A percentile compares a stretch with the other conserved stretches of the same genome.
Evolutionary conservation across 2,888 invertebrate species (phyloP).

Genomic region (Ichneumoninae sp.): DNA sequence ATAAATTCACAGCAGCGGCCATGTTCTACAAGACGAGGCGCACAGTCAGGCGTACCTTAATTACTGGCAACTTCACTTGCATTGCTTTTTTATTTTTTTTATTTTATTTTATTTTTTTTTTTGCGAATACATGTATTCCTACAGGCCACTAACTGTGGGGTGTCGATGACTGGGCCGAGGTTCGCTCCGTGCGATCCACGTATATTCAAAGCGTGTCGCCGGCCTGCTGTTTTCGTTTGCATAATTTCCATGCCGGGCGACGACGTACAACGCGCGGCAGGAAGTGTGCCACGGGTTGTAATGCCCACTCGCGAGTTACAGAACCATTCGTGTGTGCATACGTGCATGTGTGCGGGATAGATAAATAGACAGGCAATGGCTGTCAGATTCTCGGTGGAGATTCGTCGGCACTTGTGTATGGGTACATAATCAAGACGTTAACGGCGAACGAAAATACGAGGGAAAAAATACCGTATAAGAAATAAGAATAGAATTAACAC

Average conservation of each 20-base stretch:
- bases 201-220: slow-evolving; percentile 69
- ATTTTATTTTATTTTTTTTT: no score
- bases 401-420: neutral
- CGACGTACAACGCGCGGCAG: slow-evolving; percentile 57
- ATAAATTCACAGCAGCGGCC: neutral
- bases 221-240: slow-evolving; percentile 67
- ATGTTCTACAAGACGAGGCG: neutral
- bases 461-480: neutral
- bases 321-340: neutral
- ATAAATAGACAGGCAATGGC: slow-evolving; percentile 2
- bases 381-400: neutral
- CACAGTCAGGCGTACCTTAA: neutral
- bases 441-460: neutral
- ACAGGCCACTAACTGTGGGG: neutral
- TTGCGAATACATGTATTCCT: neutral
- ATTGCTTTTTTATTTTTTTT: neutral
- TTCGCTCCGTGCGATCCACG: slow-evolving; percentile 11
- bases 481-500: neutral
- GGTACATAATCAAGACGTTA: neutral
- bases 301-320: slow-evolving; percentile 15
- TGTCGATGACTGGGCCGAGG: slow-evolving; percentile 5
- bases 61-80: neutral
- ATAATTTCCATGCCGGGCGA: slow-evolving; percentile 65
- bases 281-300: slow-evolving; percentile 64
- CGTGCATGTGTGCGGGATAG: neutral